Base-by-base conservation (phyloP, 2,113 vertebrate genomes). In the Trichechus manatus region DNA sequence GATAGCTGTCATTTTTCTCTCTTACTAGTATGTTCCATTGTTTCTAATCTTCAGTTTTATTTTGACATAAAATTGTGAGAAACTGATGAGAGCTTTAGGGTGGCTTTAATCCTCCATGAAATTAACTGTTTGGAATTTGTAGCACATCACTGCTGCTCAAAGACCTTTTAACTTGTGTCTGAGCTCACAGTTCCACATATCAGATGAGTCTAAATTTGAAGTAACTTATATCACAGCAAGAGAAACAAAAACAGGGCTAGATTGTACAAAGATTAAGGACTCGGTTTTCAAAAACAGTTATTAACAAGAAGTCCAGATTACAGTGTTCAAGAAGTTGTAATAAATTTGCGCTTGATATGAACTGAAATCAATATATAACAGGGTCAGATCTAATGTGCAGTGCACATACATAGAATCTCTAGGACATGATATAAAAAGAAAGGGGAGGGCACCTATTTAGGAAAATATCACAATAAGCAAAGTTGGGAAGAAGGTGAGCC, bases 51-150 rank as follows among this genome's bases (percentile, higher is more conserved):
- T 2, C 31, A 56, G 39, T 27, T 95, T 87, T 77, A 72, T 90
- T 95, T 92, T 96, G 81, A 68, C 17, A 87, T 25, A 70, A 50
- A 87, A 93, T 87, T 81, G 29, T 91, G 63, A 96, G 31, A 82
- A 75, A 2, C 4, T 36, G 33, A 68, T 78, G 74, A 93, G 75
- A 56, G n/a, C 59, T 95, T 92, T 50, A 72, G 80, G 59, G 53
- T 70, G n/a, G 84, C 81, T 93, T 93, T 91, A 95, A 93, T 95
- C 53, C 91, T 82, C 70, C 80, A 77, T 63, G 70, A 97, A 96
- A 93, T 93, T 92, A 94, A 53, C 27, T 87, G 89, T 95, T 92
- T 93, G 81, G 75, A 84, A 63, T 89, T 64, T n/a, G 25, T 36
- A 66, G n/a, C 31, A 80, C 50, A 92, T 92, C 78, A 93, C 13